phyloP scores from a whole-genome alignment of 2,888 invertebrate species.

The Baccha elongata region DNA sequence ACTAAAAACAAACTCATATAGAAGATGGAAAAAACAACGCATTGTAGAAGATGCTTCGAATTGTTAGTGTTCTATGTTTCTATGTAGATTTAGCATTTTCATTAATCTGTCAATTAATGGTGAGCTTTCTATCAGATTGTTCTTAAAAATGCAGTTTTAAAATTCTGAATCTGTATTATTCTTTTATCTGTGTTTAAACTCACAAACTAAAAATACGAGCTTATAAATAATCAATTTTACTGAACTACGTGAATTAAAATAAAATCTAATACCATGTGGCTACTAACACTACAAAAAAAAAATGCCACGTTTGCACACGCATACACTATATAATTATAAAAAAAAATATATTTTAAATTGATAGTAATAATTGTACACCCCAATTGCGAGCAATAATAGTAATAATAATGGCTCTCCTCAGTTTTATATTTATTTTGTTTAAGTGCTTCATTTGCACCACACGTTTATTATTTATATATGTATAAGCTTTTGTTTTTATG shows the following conservation, averaged over 20 bases:
- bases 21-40: no score
- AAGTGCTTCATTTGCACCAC: not conserved
- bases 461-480: not conserved
- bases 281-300: not conserved
- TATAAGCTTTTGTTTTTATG: constrained; percentile 15
- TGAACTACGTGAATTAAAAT: constrained; percentile 17
- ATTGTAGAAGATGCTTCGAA: no score
- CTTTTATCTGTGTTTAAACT: no score
- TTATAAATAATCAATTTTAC: no score
- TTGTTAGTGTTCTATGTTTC: no score
- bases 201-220: no score
- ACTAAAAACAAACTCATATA: no score
- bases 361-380: constrained; percentile 19
- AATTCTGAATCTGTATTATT: no score
- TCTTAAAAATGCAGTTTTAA: no score
- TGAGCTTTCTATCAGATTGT: no score
- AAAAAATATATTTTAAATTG: constrained; percentile 1
- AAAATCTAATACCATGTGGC: not conserved
- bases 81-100: no score
- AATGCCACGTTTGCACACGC: constrained; percentile 32
- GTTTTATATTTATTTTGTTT: constrained; percentile 25
- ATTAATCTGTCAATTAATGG: no score
- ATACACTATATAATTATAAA: not conserved
- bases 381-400: constrained; percentile 54
- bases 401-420: constrained; percentile 70